Base-by-base conservation (phyloP, 2,888 invertebrate genomes). In the Aleiodes alternator region DNA sequence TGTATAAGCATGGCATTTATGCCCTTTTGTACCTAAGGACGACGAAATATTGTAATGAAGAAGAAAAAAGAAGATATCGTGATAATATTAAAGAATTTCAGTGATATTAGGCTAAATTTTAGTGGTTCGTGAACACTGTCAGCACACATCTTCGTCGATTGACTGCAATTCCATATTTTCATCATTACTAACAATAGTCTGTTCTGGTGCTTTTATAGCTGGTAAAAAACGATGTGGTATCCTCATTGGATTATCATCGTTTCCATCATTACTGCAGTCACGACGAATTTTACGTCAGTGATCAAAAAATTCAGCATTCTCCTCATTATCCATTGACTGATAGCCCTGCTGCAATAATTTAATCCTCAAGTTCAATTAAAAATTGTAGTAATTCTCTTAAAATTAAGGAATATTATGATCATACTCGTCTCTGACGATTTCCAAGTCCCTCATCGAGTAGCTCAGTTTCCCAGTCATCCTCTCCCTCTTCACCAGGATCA, bases 401-500 rank as follows among this genome's bases (percentile, higher is more conserved):
- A 75, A 73, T 64, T 75, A 69, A 79, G 76, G 78, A 81, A 78
- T 82, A 80, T 82, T 82, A 76, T 81, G 38, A 71, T 80, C 81
- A 64, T 84, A 88, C 88, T 81, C 88, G 85, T 84, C 87, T 85
- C 76, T 88, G 88, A 69, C 86, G 83, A 73, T 84, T 85, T 76
- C 78, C 85, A 56, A 88, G 86, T 71, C 86, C 87, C 77, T 89
- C 88, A 74, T 89, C 88, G 38, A 94, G 87, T 64, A 93, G 86
- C 83, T 92, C 92, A 7, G 93, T 91, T 86, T 94, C 94, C 94
- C 94, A 94, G 84, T 93, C 93, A 79, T 92, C 92, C 84, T 93
- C 93, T 38, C 91, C 92, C 80, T 92, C 92, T 82, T 93, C 93
- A n/a, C 92, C 91, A 31, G 92, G 92, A 82, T 94, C 94, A 87